Conservation (phyloP, 1,140 invertebrate species). For the Temnothorax longispinosus region DNA sequence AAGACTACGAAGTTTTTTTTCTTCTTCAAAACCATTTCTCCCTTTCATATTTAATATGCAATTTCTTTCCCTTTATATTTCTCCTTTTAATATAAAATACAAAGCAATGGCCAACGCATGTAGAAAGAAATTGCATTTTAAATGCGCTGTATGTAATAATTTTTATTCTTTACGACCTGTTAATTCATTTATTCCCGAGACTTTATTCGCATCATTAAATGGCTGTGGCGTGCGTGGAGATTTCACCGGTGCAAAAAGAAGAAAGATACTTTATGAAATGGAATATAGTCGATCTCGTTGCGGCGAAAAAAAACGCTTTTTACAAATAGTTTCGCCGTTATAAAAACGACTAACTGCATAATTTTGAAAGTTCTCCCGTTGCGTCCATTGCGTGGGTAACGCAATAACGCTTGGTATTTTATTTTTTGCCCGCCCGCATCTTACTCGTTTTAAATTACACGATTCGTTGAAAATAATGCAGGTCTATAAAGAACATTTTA, state of each 20-base stretch:
- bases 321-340: neutral
- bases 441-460: neutral
- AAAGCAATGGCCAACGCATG: neutral
- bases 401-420: neutral
- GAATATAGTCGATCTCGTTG: slow-evolving; percentile 13
- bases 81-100: neutral
- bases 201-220: slow-evolving; percentile 35
- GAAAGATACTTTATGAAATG: slow-evolving; percentile 17
- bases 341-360: slow-evolving; percentile 24
- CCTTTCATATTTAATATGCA: neutral
- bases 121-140: neutral
- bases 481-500: neutral
- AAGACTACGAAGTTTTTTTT: neutral
- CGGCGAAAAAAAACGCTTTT: slow-evolving; percentile 22
- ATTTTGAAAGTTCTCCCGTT: slow-evolving; percentile 14
- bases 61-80: neutral
- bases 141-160: neutral
- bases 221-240: neutral
- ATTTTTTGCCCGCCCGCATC: neutral
- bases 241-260: slow-evolving; percentile 22
- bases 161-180: neutral
- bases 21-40: neutral
- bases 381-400: neutral
- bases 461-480: neutral
- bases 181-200: slow-evolving; percentile 29